Base-by-base conservation (phyloP, 2,888 invertebrate genomes). In the Brachyptera putata region DNA sequence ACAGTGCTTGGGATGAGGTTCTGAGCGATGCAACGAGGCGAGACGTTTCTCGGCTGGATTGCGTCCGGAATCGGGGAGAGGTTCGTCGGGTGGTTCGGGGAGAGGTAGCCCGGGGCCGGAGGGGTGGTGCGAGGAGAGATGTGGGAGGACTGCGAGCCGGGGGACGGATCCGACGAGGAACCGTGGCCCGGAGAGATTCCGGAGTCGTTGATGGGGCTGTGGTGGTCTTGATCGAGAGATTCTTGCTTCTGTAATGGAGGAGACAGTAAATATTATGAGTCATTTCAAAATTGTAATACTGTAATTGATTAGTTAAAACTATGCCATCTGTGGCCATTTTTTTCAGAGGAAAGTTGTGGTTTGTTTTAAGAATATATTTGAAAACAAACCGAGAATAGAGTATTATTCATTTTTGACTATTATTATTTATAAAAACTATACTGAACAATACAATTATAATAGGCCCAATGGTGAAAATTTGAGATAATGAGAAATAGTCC, bases 161-260 rank as follows among this genome's bases (percentile, higher is more conserved):
- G 58, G 3, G 53, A 36, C 13, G 18, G 36, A 24, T 36, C 46
- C 26, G 48, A 48, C n/a, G 49, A 49, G 9, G 80, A 80, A 1
- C 80, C 82, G n/a, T 81, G 81, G 67, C 80, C 82, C 67, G 83
- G 83, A 5, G 80, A 79, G 61, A 83, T 80, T 1, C 80, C 79
- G 66, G 82, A 83, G 63, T 83, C 83, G 67, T 82, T 80, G 5
- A 76, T 67, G 76, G 77, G 64, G 76, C 77, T 75, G 72, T 77
- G 60, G 4, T 4, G 5, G 18, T 16, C 16, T 2, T 5, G n/a
- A 11, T 43, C 9, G 43, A 16, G 5, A 21, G 43, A 21, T 11
- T 3, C 5, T 37, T n/a, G 34, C 34, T 9, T 34, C 14, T 14
- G 39, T 37, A n/a, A 14, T 3, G 5, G 3, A 14, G 39, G 39